A percentile compares a stretch with the other conserved stretches of the same genome.
Conservation (phyloP, 2,113 vertebrate species). For the Solenodon paradoxus region DNA sequence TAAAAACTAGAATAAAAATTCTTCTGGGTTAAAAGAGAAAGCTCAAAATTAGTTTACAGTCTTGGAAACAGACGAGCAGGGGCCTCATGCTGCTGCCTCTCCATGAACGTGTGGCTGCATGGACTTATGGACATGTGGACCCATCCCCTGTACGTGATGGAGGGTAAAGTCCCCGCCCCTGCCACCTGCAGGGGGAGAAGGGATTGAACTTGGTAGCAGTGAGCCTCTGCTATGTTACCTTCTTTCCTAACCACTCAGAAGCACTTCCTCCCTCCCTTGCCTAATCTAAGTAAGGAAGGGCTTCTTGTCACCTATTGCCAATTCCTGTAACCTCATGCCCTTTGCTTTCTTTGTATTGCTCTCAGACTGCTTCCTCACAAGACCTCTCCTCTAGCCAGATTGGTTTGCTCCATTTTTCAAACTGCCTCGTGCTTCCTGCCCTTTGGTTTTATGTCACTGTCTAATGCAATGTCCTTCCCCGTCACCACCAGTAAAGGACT, state of each 20-base stretch:
- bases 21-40: neutral
- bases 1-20: neutral
- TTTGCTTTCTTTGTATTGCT: neutral
- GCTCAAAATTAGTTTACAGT: neutral
- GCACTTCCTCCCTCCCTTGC: neutral
- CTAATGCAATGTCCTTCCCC: neutral
- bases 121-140: neutral
- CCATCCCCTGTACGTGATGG: neutral
- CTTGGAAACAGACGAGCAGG: neutral
- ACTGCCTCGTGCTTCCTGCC: neutral
- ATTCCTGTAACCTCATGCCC: neutral
- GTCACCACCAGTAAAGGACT: neutral
- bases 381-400: neutral
- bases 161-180: neutral
- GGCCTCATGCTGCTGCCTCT: too few species aligned
- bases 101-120: neutral
- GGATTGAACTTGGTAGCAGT: neutral
- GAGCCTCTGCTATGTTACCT: neutral
- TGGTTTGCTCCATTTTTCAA: neutral
- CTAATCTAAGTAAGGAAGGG: neutral
- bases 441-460: neutral
- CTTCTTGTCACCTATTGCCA: neutral
- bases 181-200: rapidly evolving
- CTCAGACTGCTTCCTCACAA: neutral
- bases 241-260: slow-evolving; percentile 8